Conservation (phyloP, 2,888 invertebrate genomes). For the Cantharis nigra region DNA sequence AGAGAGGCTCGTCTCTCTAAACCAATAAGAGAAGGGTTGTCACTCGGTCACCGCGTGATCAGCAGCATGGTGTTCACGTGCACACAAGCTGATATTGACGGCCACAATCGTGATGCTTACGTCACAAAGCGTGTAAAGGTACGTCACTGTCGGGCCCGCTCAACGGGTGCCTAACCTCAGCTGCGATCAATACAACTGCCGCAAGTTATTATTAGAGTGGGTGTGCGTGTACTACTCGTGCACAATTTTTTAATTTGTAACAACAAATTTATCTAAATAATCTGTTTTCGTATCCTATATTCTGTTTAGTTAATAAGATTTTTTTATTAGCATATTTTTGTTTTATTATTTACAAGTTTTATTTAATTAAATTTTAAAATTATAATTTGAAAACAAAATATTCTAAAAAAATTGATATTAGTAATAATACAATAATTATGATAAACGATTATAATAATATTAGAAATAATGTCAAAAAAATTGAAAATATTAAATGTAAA, state of each 20-base stretch:
- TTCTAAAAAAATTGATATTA: neutral
- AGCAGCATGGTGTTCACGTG: conserved; percentile 83
- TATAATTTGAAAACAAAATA: neutral
- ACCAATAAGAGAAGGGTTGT: conserved; percentile 66
- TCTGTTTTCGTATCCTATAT: neutral
- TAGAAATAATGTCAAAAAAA: neutral
- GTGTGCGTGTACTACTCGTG: conserved; percentile 27
- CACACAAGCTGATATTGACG: conserved; percentile 71
- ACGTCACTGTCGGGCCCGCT: conserved; percentile 50
- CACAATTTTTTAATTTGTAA: neutral
- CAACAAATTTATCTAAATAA: neutral
- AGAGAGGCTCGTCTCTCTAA: conserved; percentile 71
- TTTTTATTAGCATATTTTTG: neutral
- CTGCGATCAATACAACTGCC: conserved; percentile 19
- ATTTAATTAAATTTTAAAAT: neutral
- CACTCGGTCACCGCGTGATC: conserved; percentile 81
- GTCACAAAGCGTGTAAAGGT: conserved; percentile 57
- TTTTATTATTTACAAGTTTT: neutral
- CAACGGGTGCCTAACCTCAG: conserved; percentile 25
- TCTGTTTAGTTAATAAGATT: neutral
- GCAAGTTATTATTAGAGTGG: conserved; percentile 36
- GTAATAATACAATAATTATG: neutral
- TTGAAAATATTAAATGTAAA: neutral
- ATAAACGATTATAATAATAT: neutral
- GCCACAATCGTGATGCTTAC: conserved; percentile 67